Conservation (phyloP, 2,113 vertebrate genomes). For the Calonectris borealis region DNA sequence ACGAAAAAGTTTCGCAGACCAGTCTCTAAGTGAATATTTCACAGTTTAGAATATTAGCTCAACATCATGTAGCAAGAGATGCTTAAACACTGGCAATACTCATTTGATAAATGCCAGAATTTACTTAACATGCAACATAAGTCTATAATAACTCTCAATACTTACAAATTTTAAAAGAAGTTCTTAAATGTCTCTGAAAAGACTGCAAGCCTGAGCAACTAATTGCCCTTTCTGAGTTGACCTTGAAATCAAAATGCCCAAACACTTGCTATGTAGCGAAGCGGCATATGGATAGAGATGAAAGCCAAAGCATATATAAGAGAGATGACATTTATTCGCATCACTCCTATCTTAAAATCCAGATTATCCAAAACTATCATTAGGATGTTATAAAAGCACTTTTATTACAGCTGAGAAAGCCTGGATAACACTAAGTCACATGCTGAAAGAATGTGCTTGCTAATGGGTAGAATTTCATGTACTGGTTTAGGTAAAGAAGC, state of each 20-base stretch:
- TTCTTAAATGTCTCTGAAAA: not conserved
- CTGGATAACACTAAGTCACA: conserved; percentile 11
- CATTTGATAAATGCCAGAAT: not conserved
- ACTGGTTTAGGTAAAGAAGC: not conserved
- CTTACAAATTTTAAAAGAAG: not conserved
- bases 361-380: conserved; percentile 43
- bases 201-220: not conserved
- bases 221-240: not conserved
- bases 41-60: not conserved
- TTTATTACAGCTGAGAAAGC: conserved; percentile 41
- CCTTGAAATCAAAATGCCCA: conserved; percentile 44
- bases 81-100: not conserved
- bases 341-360: conserved; percentile 36
- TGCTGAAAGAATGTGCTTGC: not conserved
- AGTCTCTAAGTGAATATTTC: not conserved
- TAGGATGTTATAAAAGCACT: conserved; percentile 19
- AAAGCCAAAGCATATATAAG: conserved; percentile 47
- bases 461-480: not conserved
- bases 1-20: not conserved
- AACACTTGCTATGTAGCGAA: not conserved
- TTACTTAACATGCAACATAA: not conserved
- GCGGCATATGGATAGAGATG: conserved; percentile 20
- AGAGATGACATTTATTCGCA: conserved; percentile 43
- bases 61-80: not conserved
- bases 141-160: not conserved